phyloP scores from a whole-genome alignment of 2,113 vertebrate species.

The Ptychochromis oligacanthus region DNA sequence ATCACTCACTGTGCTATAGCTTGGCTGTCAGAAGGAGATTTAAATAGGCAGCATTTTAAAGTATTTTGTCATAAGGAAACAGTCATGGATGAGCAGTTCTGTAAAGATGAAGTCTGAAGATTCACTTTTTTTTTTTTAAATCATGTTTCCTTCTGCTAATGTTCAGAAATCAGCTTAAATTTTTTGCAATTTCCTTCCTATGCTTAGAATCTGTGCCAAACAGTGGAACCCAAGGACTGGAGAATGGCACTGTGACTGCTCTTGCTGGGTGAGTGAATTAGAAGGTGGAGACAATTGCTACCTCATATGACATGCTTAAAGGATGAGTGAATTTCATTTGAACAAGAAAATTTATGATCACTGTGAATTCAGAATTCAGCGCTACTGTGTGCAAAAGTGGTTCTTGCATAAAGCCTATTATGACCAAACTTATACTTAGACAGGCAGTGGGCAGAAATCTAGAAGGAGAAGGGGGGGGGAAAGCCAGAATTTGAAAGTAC shows the following conservation, averaged over 20 bases:
- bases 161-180: neutral
- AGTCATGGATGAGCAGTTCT: neutral
- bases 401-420: no score
- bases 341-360: no score
- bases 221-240: slow-evolving; percentile 76
- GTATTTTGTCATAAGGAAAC: neutral
- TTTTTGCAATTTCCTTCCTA: neutral
- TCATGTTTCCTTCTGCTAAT: neutral
- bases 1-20: neutral
- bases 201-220: slow-evolving; percentile 70
- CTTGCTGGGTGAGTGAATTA: slow-evolving; percentile 61
- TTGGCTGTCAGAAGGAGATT: no score
- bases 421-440: no score
- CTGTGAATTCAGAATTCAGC: no score
- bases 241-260: slow-evolving; percentile 81
- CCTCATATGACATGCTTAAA: no score
- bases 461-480: no score
- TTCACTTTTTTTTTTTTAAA: neutral
- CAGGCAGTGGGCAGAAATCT: no score
- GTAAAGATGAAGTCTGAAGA: neutral
- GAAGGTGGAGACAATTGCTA: no score
- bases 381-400: no score
- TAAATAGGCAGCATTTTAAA: neutral
- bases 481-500: no score
- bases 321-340: no score